Evolutionary conservation across 1,140 invertebrate species (phyloP).

Genomic region (Matsumurasca onukii): DNA sequence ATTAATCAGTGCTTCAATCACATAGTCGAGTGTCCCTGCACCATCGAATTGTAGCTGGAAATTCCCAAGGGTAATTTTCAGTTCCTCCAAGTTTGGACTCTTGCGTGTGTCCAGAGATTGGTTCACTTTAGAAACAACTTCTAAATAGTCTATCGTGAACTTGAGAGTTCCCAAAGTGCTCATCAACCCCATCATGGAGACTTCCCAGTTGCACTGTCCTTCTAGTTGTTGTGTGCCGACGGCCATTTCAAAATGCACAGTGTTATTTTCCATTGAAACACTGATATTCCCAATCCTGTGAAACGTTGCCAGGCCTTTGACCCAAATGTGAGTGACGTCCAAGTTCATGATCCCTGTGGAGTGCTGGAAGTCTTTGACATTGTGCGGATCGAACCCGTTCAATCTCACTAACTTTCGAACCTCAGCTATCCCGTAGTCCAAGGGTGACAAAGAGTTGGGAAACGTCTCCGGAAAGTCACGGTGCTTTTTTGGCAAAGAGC

Average conservation of each 20-base stretch:
- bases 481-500: constrained; percentile 40
- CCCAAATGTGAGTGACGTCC: constrained; percentile 64
- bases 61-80: constrained; percentile 79
- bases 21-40: constrained; percentile 76
- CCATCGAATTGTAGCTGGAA: constrained; percentile 71
- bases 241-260: constrained; percentile 61
- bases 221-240: constrained; percentile 75
- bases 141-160: constrained; percentile 71
- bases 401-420: constrained; percentile 66
- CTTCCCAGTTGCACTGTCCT: constrained; percentile 75
- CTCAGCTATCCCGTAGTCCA: constrained; percentile 77
- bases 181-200: constrained; percentile 64
- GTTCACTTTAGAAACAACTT: constrained; percentile 61
- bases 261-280: constrained; percentile 69
- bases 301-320: constrained; percentile 76
- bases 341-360: constrained; percentile 66
- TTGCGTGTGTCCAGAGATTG: constrained; percentile 76
- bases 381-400: constrained; percentile 71
- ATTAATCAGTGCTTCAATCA: constrained; percentile 74
- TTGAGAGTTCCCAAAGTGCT: constrained; percentile 67
- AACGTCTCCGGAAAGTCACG: constrained; percentile 68
- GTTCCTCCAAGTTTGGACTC: constrained; percentile 64
- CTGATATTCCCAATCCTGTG: constrained; percentile 78
- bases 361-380: constrained; percentile 64
- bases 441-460: constrained; percentile 80